These are phyloP conservation scores for Pampus argenteus DNA, from an alignment of 2,797 vertebrate species.

Conservation along the genomic window DNA sequence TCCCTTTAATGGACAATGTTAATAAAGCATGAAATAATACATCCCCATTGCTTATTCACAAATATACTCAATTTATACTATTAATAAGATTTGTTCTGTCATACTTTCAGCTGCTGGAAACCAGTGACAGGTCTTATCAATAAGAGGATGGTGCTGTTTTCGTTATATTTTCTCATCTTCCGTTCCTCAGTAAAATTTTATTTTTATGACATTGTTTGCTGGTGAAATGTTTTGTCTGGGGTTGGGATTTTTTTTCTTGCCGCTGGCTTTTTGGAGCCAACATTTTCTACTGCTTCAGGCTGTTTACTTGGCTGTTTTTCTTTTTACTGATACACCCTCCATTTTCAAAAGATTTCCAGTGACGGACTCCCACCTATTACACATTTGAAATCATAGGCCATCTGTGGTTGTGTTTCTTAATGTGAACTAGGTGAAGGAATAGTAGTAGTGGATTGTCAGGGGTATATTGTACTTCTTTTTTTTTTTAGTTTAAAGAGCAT, in stretches of 20 bases:
- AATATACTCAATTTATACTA: not conserved
- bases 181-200: conserved; percentile 26
- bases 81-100: not conserved
- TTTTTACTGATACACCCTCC: conserved; percentile 39
- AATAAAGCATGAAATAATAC: not conserved
- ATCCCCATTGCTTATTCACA: not conserved
- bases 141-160: not conserved
- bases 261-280: conserved; percentile 47
- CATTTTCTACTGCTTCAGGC: conserved; percentile 49
- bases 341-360: conserved; percentile 41
- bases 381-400: conserved; percentile 19
- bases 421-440: not conserved
- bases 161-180: conserved; percentile 25
- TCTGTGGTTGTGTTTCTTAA: not conserved
- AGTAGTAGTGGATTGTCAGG: not conserved
- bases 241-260: conserved; percentile 38
- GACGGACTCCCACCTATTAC: conserved; percentile 2
- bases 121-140: not conserved
- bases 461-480: not conserved
- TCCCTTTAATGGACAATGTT: not conserved
- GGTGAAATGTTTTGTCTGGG: conserved; percentile 43
- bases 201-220: conserved; percentile 58
- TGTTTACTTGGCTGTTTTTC: conserved; percentile 55
- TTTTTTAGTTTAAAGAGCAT: not conserved
- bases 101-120: not conserved